Base-by-base conservation (phyloP, 1,140 invertebrate genomes). In the Rhyacophila brunnea region DNA sequence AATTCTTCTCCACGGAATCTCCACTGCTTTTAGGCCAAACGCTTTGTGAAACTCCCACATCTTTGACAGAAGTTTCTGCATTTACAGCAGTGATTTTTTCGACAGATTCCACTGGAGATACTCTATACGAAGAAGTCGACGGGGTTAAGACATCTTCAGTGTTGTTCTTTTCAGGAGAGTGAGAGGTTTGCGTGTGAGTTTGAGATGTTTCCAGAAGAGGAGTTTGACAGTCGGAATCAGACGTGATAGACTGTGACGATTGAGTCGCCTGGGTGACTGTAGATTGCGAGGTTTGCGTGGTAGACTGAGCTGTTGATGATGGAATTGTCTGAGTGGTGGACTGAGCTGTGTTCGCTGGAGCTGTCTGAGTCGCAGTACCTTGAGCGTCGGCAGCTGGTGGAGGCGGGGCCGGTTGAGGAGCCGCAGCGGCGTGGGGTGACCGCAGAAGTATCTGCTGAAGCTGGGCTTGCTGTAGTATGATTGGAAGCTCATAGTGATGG, bases 401-500 rank as follows among this genome's bases (percentile, higher is more conserved):
- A 52, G 74, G 74, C 2, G 70, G 71, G 0, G 77, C 73, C 73
- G 60, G 80, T 75, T 10, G 80, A 78, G 66, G 68, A 9, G 50
- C 20, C 9, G 23, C 66, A 74, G 73, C 77, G 71, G 71, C 80
- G 60, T 77, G 83, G 58, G 79, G 80, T 28, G 81, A 83, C n/a
- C 86, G 80, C 56, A 89, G 74, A n/a, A 90, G 71, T 15, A 89
- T 70, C 61, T 88, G 85, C 67, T 90, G 87, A 51, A 90, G 71
- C 58, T 92, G 90, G 1, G 87, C 88, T 69, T 93, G 91, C 64
- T 92, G 90, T 67, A 96, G 83, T 68, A 96, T 95, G 57, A 90
- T 85, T 2, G 97, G 97, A 67, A 99, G 74, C 77, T 99, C 97
- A 79, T 98, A 99, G 71, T 98, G 96, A 74, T 99, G 97, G 79